These are phyloP conservation scores for Cotesia chilonis DNA, from an alignment of 1,140 invertebrate genomes.

Conservation along the genomic window DNA sequence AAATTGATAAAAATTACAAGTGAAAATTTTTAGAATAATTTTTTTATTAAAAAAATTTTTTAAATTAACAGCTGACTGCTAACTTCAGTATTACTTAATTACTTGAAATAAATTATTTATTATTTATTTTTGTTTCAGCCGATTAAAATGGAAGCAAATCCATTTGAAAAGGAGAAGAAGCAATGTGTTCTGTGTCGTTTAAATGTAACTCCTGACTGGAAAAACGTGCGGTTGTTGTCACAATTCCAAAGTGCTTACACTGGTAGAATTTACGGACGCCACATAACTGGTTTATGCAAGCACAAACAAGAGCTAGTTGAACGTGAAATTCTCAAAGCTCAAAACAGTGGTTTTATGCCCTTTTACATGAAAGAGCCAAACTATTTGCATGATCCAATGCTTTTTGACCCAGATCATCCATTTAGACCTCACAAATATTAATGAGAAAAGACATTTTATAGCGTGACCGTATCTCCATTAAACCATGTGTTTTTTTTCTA, in stretches of 20 bases:
- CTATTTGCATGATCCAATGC: conserved; percentile 83
- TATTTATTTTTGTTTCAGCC: conserved; percentile 56
- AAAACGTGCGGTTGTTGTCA: conserved; percentile 89
- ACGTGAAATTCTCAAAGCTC: conserved; percentile 77
- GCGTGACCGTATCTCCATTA: background rate
- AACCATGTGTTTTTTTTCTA: conserved; percentile 7
- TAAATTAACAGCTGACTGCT: too few relatives aligned
- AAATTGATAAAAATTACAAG: too few relatives aligned
- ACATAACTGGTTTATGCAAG: conserved; percentile 90
- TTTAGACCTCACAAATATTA: conserved; percentile 82
- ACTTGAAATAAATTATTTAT: background rate
- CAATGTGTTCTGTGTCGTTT: conserved; percentile 89
- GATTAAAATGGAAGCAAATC: conserved; percentile 77
- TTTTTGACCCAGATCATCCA: conserved; percentile 86
- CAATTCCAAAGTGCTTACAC: conserved; percentile 96
- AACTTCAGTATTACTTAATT: background rate
- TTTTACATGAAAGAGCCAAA: conserved; percentile 76
- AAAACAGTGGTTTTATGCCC: conserved; percentile 67
- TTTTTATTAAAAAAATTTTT: too few relatives aligned
- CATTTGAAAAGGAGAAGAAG: conserved; percentile 77
- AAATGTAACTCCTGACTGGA: conserved; percentile 87
- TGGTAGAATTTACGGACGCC: conserved; percentile 86
- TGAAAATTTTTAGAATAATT: too few relatives aligned
- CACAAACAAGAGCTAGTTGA: conserved; percentile 77
- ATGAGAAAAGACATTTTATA: conserved; percentile 21